phyloP scores from a whole-genome alignment of 2,888 invertebrate species.

The Leuctra nigra region DNA sequence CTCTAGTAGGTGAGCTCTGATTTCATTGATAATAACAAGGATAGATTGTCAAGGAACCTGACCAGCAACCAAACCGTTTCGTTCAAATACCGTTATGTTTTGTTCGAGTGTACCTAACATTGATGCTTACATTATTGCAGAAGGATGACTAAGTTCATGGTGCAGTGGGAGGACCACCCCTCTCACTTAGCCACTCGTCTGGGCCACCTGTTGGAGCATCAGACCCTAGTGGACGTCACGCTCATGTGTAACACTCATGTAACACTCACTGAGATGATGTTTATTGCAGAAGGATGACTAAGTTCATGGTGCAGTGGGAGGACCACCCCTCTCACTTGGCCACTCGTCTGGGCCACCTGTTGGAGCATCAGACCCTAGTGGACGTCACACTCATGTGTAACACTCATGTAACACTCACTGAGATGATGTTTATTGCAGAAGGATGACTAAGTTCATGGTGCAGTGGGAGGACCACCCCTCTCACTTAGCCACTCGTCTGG shows the following conservation, averaged over 20 bases:
- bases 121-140: too few relatives aligned
- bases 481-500: constrained; percentile 59
- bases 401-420: too few relatives aligned
- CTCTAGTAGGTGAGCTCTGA: too few relatives aligned
- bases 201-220: constrained; percentile 63
- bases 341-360: constrained; percentile 59
- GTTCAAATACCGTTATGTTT: too few relatives aligned
- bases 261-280: too few relatives aligned
- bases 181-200: constrained; percentile 60
- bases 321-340: constrained; percentile 62
- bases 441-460: constrained; percentile 50
- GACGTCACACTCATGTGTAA: constrained; percentile 70
- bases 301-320: constrained; percentile 60
- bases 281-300: too few relatives aligned
- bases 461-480: constrained; percentile 65
- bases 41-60: too few relatives aligned
- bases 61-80: too few relatives aligned
- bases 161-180: constrained; percentile 64
- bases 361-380: constrained; percentile 65
- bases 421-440: too few relatives aligned
- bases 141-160: constrained; percentile 49
- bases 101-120: too few relatives aligned
- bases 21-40: too few relatives aligned
- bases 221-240: constrained; percentile 66
- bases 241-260: constrained; percentile 67